Percentiles rank a stretch among this genome's conserved stretches.
phyloP scores from a whole-genome alignment of 2,888 invertebrate species.

The Oscheius myriophilus region DNA sequence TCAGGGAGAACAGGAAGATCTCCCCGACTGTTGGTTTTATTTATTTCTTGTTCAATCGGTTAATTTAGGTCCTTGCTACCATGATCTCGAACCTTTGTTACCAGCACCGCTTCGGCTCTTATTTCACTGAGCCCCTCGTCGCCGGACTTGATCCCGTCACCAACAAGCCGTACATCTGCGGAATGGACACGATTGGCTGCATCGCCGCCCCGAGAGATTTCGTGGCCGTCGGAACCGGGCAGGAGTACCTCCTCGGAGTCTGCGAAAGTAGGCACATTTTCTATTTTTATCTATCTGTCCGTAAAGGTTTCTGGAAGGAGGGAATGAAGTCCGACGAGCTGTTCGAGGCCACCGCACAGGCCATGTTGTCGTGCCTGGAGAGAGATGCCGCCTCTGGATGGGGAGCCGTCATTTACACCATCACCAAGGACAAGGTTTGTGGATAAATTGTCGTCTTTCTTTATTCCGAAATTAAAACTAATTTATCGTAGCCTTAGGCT shows the following conservation, averaged over 20 bases:
- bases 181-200: constrained; percentile 92
- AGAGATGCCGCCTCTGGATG: constrained; percentile 97
- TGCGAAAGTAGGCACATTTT: constrained; percentile 83
- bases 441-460: constrained; percentile 9
- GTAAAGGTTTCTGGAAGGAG: constrained; percentile 67
- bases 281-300: neutral
- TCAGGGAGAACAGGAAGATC: constrained; percentile 89
- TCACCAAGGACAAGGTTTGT: constrained; percentile 66
- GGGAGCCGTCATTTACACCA: constrained; percentile 88
- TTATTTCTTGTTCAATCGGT: neutral
- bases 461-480: neutral
- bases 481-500: neutral
- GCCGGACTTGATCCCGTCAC: constrained; percentile 87
- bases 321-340: constrained; percentile 83
- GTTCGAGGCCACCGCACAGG: constrained; percentile 93
- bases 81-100: constrained; percentile 95
- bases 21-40: constrained; percentile 78
- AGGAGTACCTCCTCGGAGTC: constrained; percentile 79
- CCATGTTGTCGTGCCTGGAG: constrained; percentile 93
- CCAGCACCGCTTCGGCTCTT: constrained; percentile 93
- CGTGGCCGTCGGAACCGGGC: constrained; percentile 95
- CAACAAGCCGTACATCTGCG: constrained; percentile 78
- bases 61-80: constrained; percentile 80
- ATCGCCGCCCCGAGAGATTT: constrained; percentile 82
- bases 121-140: constrained; percentile 94